Evolutionary conservation across 2,113 vertebrate genomes (phyloP).

Genomic region (Oceanites oceanicus): DNA sequence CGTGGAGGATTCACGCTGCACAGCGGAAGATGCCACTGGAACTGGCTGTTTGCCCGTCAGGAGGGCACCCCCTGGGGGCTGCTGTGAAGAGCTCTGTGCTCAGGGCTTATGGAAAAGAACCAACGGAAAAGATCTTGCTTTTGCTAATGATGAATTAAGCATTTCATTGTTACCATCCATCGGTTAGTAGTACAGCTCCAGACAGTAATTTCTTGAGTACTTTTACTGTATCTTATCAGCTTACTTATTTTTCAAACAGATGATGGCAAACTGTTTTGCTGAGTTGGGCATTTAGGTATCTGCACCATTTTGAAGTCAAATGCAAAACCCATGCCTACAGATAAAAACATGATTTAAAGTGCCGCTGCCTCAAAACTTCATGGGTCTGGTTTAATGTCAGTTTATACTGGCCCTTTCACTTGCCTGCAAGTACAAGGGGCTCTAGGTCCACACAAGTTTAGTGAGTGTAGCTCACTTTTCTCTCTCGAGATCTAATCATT

Average conservation of each 20-base stretch:
- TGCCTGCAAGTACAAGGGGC: neutral
- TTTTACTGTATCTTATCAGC: neutral
- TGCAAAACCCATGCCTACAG: neutral
- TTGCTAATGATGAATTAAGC: neutral
- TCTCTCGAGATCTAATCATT: neutral
- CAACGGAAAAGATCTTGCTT: neutral
- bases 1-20: neutral
- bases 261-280: neutral
- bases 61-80: neutral
- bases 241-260: neutral
- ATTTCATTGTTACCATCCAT: neutral
- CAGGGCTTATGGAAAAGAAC: neutral
- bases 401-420: neutral
- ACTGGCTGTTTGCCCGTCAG: neutral
- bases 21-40: neutral
- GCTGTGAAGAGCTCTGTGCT: neutral
- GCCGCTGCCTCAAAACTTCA: neutral
- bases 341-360: neutral
- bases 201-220: neutral
- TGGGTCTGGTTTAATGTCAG: neutral
- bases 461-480: neutral
- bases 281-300: neutral
- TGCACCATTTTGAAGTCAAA: neutral
- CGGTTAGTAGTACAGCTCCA: neutral
- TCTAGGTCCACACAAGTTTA: neutral